Evolutionary conservation across 53 echinoderm and acorn worm genomes (phyloP).

Genomic region (Temnopleurus reevesii): DNA sequence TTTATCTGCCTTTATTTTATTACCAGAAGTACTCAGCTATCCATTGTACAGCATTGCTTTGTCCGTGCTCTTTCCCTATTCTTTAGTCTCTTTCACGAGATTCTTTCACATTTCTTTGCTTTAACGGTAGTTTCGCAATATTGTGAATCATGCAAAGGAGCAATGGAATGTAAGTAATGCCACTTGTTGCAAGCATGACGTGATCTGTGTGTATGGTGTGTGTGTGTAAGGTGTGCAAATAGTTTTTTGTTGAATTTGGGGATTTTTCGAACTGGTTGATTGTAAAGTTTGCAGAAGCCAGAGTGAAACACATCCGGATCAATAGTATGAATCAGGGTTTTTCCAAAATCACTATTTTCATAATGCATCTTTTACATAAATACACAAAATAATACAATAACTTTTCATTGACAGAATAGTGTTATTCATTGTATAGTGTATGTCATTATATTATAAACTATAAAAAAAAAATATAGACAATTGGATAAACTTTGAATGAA

Average conservation of each 20-base stretch:
- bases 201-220: neutral
- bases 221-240: neutral
- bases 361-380: neutral
- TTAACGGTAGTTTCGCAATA: conserved; percentile 26
- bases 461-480: too few relatives aligned
- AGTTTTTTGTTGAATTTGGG: neutral
- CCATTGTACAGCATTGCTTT: neutral
- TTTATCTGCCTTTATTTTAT: conserved; percentile 3
- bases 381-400: neutral
- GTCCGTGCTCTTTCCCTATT: conserved; percentile 16
- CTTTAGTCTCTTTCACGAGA: neutral
- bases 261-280: neutral
- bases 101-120: neutral
- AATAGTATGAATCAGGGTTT: neutral
- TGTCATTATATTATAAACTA: too few relatives aligned
- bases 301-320: neutral
- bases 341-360: too few relatives aligned
- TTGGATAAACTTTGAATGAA: too few relatives aligned
- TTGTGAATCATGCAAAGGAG: neutral
- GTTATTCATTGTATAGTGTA: too few relatives aligned
- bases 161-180: conserved; percentile 34
- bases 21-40: neutral
- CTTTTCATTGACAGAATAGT: neutral
- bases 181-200: conserved; percentile 8
- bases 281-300: neutral